Percentiles rank a stretch among this genome's conserved stretches.
Conservation (phyloP, 2,113 vertebrate species). For the Proterorhinus semilunaris region DNA sequence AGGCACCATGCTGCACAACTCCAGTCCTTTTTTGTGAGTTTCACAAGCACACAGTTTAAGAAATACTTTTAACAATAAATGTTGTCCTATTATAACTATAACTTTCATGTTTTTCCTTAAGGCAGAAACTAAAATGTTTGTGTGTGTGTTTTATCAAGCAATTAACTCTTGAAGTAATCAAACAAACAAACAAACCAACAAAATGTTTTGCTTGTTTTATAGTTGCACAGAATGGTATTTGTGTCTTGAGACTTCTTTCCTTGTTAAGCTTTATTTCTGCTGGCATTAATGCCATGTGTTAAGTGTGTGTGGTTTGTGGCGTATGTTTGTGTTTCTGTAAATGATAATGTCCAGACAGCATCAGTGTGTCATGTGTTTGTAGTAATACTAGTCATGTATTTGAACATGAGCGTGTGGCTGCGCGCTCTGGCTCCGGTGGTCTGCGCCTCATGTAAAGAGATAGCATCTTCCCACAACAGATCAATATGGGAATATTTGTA, state of each 20-base stretch:
- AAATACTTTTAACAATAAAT: conserved; percentile 47
- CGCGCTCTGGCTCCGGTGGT: conserved; percentile 62
- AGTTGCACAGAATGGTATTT: conserved; percentile 38
- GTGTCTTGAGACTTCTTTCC: conserved; percentile 35
- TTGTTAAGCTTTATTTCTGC: conserved; percentile 29
- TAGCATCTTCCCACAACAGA: conserved; percentile 72
- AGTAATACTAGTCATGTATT: conserved; percentile 36
- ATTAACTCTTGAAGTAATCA: conserved; percentile 64
- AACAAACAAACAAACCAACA: conserved; percentile 25
- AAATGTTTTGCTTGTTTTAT: conserved; percentile 34
- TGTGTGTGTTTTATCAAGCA: conserved; percentile 62
- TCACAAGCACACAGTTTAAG: conserved; percentile 10
- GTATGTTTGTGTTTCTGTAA: conserved; percentile 37
- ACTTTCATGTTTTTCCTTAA: conserved; percentile 13
- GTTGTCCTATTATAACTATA: conserved; percentile 46
- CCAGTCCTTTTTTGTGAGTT: conserved; percentile 23
- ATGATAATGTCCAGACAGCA: conserved; percentile 28
- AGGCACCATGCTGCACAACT: conserved; percentile 36
- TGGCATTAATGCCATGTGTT: conserved; percentile 11
- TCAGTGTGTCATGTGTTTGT: conserved; percentile 39
- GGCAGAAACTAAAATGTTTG: conserved; percentile 56
- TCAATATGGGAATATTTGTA: conserved; percentile 71
- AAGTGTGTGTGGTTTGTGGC: conserved; percentile 15
- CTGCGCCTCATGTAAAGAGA: conserved; percentile 68
- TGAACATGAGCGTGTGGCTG: conserved; percentile 34